Conservation (phyloP, 2,797 vertebrate species). For the Channallabes apus region DNA sequence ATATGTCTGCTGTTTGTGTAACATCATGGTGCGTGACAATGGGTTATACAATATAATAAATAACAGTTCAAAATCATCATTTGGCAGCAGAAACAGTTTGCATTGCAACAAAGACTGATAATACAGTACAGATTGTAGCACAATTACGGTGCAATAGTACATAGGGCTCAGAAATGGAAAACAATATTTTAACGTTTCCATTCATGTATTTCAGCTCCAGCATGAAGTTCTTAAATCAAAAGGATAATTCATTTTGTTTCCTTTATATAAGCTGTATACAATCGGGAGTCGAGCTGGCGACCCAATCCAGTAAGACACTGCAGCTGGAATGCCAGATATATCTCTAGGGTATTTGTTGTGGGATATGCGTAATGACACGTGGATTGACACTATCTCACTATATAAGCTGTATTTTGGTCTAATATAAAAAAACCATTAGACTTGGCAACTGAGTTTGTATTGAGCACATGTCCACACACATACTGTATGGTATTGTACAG, state of each 20-base stretch:
- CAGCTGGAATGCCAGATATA: too few species aligned
- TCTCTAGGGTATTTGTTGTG: too few species aligned
- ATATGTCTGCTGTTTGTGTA: constrained; percentile 25
- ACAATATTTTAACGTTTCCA: neutral
- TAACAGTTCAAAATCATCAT: constrained; percentile 29
- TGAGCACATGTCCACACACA: constrained; percentile 6
- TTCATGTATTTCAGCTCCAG: neutral
- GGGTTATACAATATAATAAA: constrained; percentile 32
- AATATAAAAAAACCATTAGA: neutral
- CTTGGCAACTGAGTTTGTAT: constrained; percentile 8
- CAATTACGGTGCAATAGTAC: constrained; percentile 14
- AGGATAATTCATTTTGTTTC: neutral
- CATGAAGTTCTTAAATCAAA: neutral
- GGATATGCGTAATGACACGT: too few species aligned
- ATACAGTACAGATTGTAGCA: constrained; percentile 33
- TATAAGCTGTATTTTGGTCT: neutral
- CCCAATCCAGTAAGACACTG: too few species aligned
- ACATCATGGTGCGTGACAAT: neutral
- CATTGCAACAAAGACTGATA: constrained; percentile 24
- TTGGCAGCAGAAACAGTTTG: constrained; percentile 16
- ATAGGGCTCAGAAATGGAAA: neutral
- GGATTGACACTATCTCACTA: neutral
- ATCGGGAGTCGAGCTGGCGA: too few species aligned
- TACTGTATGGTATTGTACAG: neutral
- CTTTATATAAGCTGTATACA: neutral